A percentile compares a stretch with the other conserved stretches of the same genome.
Evolutionary conservation across 2,113 vertebrate genomes (phyloP).

Genomic region (Labrus mixtus): DNA sequence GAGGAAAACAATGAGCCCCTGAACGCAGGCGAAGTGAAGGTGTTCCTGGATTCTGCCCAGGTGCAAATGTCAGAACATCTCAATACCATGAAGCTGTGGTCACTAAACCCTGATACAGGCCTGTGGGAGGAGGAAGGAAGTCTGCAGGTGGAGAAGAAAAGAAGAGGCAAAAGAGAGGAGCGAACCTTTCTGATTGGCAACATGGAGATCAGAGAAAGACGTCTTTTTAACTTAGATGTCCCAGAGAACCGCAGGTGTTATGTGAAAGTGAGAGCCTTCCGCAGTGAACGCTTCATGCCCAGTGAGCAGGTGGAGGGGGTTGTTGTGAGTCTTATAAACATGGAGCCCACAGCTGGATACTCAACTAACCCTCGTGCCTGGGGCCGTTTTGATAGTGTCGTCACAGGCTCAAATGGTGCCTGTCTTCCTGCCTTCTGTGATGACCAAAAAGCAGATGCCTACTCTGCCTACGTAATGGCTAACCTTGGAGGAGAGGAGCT

Average conservation of each 20-base stretch:
- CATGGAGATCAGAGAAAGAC: constrained; percentile 96
- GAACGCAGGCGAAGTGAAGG: constrained; percentile 93
- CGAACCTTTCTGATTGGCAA: constrained; percentile 96
- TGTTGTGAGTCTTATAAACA: constrained; percentile 93
- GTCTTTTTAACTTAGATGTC: constrained; percentile 97
- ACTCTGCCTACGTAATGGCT: constrained; percentile 91
- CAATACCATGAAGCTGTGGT: constrained; percentile 95
- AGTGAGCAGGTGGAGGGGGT: constrained; percentile 95
- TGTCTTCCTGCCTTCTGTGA: constrained; percentile 97
- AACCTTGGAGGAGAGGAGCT: constrained; percentile 96
- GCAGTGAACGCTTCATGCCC: constrained; percentile 93
- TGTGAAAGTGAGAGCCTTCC: constrained; percentile 92
- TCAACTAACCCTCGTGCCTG: constrained; percentile 94
- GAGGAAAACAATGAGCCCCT: constrained; percentile 88
- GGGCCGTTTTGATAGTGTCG: constrained; percentile 95
- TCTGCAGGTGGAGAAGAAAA: constrained; percentile 86
- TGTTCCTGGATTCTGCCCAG: constrained; percentile 91
- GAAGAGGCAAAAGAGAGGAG: constrained; percentile 89
- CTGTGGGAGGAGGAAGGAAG: constrained; percentile 96
- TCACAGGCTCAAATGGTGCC: constrained; percentile 92
- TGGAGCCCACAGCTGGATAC: constrained; percentile 92
- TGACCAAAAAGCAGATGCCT: constrained; percentile 90
- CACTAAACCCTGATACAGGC: constrained; percentile 94
- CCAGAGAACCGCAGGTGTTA: constrained; percentile 96
- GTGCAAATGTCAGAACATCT: constrained; percentile 93